A percentile compares a stretch with the other conserved stretches of the same genome.
Evolutionary conservation across 2,113 vertebrate species (phyloP).

Genomic region (Pongo abelii): DNA sequence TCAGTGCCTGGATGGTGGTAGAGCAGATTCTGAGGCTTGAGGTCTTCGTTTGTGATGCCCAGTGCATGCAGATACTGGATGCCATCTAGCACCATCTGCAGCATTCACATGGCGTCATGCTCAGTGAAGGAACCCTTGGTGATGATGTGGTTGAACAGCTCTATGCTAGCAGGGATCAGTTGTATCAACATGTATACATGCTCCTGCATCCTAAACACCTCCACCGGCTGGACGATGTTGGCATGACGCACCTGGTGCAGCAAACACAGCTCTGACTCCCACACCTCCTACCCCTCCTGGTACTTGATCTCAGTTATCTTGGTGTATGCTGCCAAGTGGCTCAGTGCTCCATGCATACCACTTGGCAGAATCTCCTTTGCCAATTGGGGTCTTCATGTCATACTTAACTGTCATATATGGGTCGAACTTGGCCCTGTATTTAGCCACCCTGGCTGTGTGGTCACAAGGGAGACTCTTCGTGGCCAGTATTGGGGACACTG

Average conservation of each 20-base stretch:
- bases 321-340: conserved; percentile 96
- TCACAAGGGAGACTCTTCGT: background rate
- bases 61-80: conserved; percentile 95
- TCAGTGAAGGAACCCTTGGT: conserved; percentile 98
- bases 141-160: conserved; percentile 97
- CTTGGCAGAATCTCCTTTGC: conserved; percentile 96
- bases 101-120: conserved; percentile 93
- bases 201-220: conserved; percentile 96
- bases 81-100: conserved; percentile 98
- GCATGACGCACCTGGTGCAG: conserved; percentile 93
- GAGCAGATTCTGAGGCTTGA: conserved; percentile 97
- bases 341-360: conserved; percentile 96
- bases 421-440: conserved; percentile 97
- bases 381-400: conserved; percentile 97
- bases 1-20: conserved; percentile 97
- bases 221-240: conserved; percentile 97
- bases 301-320: conserved; percentile 99
- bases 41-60: conserved; percentile 96
- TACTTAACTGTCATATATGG: conserved; percentile 97
- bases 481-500: conserved; percentile 77
- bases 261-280: conserved; percentile 95
- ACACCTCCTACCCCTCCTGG: conserved; percentile 94
- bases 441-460: conserved; percentile 90
- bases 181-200: conserved; percentile 99
- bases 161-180: conserved; percentile 92